Percentiles rank a stretch among this genome's conserved stretches.
These are phyloP conservation scores for Icerya purchasi DNA, from an alignment of 2,888 invertebrate genomes.

Conservation along the genomic window DNA sequence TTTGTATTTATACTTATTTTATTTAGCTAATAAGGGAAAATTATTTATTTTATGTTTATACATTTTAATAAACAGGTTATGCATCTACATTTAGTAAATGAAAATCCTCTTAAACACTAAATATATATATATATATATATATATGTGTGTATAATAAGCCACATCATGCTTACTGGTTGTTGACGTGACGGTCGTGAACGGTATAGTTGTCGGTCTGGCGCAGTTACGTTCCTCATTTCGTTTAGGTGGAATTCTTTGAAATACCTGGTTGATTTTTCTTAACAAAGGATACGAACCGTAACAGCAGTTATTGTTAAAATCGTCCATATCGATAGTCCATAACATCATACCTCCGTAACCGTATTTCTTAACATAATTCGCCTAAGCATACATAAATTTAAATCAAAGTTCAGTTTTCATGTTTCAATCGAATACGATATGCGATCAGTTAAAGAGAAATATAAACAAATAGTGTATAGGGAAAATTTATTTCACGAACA, in stretches of 20 bases:
- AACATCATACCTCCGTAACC: slow-evolving; percentile 58
- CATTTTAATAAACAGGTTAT: too few species aligned
- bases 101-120: too few species aligned
- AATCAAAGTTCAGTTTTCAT: slow-evolving; percentile 1
- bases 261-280: slow-evolving; percentile 49
- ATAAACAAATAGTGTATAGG: too few species aligned
- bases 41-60: too few species aligned
- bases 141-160: too few species aligned
- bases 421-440: too few species aligned
- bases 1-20: too few species aligned
- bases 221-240: slow-evolving; percentile 31
- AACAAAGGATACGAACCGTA: slow-evolving; percentile 54
- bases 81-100: too few species aligned
- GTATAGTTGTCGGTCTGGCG: slow-evolving; percentile 35
- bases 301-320: slow-evolving; percentile 68
- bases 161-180: slow-evolving; percentile 1
- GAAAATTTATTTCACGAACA: too few species aligned
- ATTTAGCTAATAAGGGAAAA: too few species aligned
- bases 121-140: too few species aligned
- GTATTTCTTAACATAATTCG: slow-evolving; percentile 36
- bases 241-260: slow-evolving; percentile 30
- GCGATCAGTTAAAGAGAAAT: too few species aligned
- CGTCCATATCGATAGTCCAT: slow-evolving; percentile 75
- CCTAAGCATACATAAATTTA: slow-evolving; percentile 34
- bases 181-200: slow-evolving; percentile 11